phyloP scores from a whole-genome alignment of 1,140 invertebrate genomes.

The Lamellibrachia luymesi region DNA sequence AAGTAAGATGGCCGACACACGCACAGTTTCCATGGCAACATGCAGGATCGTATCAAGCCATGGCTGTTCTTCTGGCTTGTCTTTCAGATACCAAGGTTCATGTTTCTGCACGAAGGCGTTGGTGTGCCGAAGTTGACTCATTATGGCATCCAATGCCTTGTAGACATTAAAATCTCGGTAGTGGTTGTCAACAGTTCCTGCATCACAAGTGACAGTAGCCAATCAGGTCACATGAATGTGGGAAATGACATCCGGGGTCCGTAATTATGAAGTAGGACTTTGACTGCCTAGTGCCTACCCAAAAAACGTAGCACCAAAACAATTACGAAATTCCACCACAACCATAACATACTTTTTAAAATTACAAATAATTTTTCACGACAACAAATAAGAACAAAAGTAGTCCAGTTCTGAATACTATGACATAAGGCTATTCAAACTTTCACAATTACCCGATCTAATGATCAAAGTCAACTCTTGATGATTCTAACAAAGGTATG shows the following conservation, averaged over 20 bases:
- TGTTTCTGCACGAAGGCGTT: conserved; percentile 84
- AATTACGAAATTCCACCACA: no score
- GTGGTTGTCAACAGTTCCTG: conserved; percentile 24
- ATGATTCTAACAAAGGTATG: no score
- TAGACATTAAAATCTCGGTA: conserved; percentile 73
- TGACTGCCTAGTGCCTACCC: no score
- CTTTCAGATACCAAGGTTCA: conserved; percentile 84
- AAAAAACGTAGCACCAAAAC: no score
- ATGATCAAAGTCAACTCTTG: no score
- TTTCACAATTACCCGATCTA: no score
- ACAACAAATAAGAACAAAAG: no score
- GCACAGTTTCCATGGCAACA: conserved; percentile 73
- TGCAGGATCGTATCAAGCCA: conserved; percentile 74
- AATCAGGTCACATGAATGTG: neutral
- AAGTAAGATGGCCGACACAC: conserved; percentile 72
- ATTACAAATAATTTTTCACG: no score
- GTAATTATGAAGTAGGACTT: no score
- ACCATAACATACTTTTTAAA: no score
- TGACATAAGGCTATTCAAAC: no score
- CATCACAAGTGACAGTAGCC: conserved; percentile 11
- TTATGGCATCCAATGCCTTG: conserved; percentile 75
- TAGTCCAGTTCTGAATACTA: no score
- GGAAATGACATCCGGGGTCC: neutral
- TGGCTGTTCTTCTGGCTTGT: conserved; percentile 44
- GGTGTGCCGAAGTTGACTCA: conserved; percentile 70